Conservation (phyloP, 2,888 invertebrate genomes). For the Selenia dentaria region DNA sequence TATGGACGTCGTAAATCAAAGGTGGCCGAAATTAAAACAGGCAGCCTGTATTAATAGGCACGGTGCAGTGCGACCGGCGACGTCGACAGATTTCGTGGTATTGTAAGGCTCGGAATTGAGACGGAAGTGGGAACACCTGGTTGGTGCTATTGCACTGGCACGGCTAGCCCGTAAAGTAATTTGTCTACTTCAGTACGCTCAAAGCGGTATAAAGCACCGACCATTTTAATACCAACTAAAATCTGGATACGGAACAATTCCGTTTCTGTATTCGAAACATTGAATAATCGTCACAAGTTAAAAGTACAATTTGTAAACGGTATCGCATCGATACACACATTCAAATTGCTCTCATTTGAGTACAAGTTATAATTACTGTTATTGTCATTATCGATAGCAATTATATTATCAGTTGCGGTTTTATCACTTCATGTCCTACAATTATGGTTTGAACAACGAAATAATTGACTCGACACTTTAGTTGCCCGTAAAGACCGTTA, state of each 20-base stretch:
- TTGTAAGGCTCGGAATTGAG: conserved; percentile 59
- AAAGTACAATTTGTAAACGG: conserved; percentile 18
- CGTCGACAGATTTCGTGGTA: conserved; percentile 71
- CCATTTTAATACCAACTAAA: conserved; percentile 22
- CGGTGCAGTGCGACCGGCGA: conserved; percentile 50
- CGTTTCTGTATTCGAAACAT: conserved; percentile 5
- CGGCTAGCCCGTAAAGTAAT: conserved; percentile 19
- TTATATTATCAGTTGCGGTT: conserved; percentile 20
- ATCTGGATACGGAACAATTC: conserved; percentile 5
- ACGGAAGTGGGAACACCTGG: conserved; percentile 53
- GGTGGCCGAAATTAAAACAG: conserved; percentile 72
- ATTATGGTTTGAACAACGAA: conserved; percentile 12
- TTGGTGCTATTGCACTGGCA: conserved; percentile 30
- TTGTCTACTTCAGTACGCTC: conserved; percentile 30
- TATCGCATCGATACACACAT: conserved; percentile 18
- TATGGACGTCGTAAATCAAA: conserved; percentile 76
- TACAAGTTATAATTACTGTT: conserved; percentile 39
- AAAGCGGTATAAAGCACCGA: conserved; percentile 22
- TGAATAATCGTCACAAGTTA: conserved; percentile 9
- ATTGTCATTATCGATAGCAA: conserved; percentile 18
- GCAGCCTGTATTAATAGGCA: conserved; percentile 66
- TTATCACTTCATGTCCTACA: conserved; percentile 19
- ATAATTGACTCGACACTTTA: conserved; percentile 1
- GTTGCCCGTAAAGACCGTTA: not conserved
- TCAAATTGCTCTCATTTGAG: conserved; percentile 33